These are phyloP conservation scores for Spilosoma lubricipeda DNA, from an alignment of 2,888 invertebrate species.

Conservation along the genomic window DNA sequence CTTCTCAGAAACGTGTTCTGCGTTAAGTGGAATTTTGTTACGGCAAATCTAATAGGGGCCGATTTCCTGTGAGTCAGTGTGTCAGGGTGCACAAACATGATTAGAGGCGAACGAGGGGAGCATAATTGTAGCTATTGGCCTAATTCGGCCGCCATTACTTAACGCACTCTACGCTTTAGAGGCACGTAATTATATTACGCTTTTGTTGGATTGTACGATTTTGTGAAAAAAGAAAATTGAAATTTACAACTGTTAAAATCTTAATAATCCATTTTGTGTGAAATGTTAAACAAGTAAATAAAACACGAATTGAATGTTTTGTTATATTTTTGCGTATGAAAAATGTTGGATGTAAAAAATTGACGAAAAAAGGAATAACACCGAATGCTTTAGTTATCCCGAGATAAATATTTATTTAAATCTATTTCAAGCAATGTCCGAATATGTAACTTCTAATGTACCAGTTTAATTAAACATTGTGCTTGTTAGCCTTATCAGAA, in stretches of 20 bases:
- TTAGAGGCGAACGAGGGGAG: slow-evolving; percentile 44
- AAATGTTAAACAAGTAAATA: neutral
- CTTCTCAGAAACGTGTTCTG: slow-evolving; percentile 32
- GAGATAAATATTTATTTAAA: neutral
- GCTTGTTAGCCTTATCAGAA: no score
- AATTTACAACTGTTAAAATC: neutral
- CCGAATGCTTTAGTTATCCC: neutral
- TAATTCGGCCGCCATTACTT: slow-evolving; percentile 53
- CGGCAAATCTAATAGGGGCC: slow-evolving; percentile 50
- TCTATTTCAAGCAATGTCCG: neutral
- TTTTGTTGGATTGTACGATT: slow-evolving; percentile 2
- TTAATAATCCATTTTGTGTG: neutral
- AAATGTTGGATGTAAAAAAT: neutral
- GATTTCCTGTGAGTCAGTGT: slow-evolving; percentile 30
- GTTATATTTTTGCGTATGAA: neutral
- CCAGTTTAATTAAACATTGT: no score
- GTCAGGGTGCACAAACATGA: slow-evolving; percentile 45
- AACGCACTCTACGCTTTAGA: slow-evolving; percentile 31
- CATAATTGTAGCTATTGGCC: slow-evolving; percentile 53
- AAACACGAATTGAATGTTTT: neutral
- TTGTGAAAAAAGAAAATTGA: neutral
- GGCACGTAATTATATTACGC: slow-evolving; percentile 47
- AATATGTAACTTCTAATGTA: no score
- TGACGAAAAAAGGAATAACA: neutral
- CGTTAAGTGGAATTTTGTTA: slow-evolving; percentile 49